Base-by-base conservation (phyloP, 2,113 vertebrate genomes). In the Rhinoptilus africanus region DNA sequence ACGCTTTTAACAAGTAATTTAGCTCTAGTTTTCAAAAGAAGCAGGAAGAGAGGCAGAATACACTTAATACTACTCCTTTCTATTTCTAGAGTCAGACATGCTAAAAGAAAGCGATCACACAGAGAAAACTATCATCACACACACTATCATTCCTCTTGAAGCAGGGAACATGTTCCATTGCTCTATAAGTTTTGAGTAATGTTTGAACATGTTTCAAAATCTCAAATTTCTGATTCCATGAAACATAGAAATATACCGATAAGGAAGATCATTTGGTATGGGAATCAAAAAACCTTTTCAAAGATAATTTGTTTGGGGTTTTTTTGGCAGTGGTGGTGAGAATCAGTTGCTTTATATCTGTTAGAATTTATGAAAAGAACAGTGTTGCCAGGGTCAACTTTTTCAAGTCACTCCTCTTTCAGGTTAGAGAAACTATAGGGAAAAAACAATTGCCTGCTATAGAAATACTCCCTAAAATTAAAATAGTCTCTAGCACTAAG, bases 251-350 rank as follows among this genome's bases (percentile, higher is more conserved):
- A 30, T 37, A 24, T 12, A 43, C 7, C 51, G 23, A 32, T 45
- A 6, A 57, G 22, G 4, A 68, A 76, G 54, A 51, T 73, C 1
- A 2, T 66, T 60, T 72, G 14, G 7, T 39, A 43, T 60, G 22
- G 30, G 23, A 54, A 69, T 67, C 8, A 64, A 71, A 47, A 30
- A n/a, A 17, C 9, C 11, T 66, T 82, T 86, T 85, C 54, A 47
- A 84, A 87, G 43, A 4, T 54, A 59, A 47, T 79, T 62, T 39
- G 19, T 45, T 78, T 72, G 20, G 12, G 23, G 24, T n/a, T 39
- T 27, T 67, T 48, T 50, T 12, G 10, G 3, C 1, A 4, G 19
- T 6, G 6, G 3, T 14, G 28, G 3, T 11, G 24, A 21, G n/a
- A 87, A 53, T 39, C 19, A 14, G n/a, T 75, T 76, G 6, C 9